These are phyloP conservation scores for Ia io DNA, from an alignment of 2,113 vertebrate genomes.

Conservation along the genomic window DNA sequence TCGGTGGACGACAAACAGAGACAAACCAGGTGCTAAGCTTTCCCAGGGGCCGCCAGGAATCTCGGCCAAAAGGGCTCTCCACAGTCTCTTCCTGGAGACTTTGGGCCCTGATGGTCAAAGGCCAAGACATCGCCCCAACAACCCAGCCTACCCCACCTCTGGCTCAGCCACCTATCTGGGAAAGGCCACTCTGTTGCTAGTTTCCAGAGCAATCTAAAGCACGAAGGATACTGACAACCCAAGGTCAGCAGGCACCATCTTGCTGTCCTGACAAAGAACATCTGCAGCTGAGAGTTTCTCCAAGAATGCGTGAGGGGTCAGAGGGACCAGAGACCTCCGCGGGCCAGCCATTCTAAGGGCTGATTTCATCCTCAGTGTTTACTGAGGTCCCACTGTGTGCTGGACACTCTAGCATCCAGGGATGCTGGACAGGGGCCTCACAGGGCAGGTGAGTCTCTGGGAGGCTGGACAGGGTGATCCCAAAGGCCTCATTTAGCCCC, in stretches of 20 bases:
- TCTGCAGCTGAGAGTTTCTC: neutral
- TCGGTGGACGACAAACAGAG: slow-evolving; percentile 63
- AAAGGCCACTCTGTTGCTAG: neutral
- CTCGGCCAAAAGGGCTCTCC: slow-evolving; percentile 36
- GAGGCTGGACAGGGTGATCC: neutral
- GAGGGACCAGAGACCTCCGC: neutral
- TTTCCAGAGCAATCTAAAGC: neutral
- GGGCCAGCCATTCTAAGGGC: neutral
- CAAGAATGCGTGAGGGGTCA: neutral
- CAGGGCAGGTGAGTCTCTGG: neutral
- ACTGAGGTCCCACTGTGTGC: neutral
- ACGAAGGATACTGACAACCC: neutral
- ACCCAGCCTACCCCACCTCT: neutral
- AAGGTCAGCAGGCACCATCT: neutral
- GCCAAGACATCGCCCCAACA: neutral
- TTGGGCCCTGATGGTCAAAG: neutral
- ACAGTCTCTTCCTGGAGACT: slow-evolving; percentile 36
- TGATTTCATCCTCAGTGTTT: neutral
- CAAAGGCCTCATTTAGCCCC: neutral
- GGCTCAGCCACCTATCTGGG: neutral
- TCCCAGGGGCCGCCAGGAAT: slow-evolving; percentile 42
- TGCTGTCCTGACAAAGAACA: slow-evolving; percentile 18
- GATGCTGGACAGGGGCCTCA: neutral
- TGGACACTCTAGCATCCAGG: neutral
- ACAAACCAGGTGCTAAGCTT: slow-evolving; percentile 61